Conservation (phyloP, 2,113 vertebrate genomes). For the Bothrops jararaca region DNA sequence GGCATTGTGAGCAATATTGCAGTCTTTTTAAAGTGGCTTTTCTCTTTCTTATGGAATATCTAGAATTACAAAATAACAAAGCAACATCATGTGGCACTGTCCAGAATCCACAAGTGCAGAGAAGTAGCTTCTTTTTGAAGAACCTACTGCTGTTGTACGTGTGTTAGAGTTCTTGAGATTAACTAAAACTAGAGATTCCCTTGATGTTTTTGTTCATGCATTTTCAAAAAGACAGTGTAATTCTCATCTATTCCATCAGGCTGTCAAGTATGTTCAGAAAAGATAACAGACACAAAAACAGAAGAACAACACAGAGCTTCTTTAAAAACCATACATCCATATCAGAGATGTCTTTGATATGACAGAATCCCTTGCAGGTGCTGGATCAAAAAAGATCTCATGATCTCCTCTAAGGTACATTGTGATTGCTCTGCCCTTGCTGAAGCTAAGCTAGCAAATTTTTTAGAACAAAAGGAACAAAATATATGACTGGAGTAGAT, state of each 20-base stretch:
- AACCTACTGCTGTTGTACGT: neutral
- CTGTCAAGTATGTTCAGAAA: neutral
- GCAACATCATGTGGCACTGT: neutral
- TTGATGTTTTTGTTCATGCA: neutral
- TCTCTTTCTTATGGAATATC: neutral
- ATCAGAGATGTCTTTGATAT: neutral
- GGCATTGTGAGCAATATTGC: neutral
- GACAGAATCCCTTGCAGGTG: neutral
- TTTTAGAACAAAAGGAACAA: neutral
- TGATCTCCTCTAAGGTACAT: neutral
- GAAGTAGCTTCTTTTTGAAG: neutral
- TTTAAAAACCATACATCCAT: neutral
- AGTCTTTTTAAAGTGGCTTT: neutral
- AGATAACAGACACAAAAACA: neutral
- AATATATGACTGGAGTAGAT: neutral
- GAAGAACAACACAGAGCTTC: neutral
- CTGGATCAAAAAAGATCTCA: neutral
- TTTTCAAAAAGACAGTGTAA: neutral
- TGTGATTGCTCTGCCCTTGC: neutral
- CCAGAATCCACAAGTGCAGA: neutral
- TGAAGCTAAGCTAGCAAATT: neutral
- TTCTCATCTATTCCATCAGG: neutral
- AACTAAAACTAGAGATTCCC: neutral
- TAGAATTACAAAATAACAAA: neutral
- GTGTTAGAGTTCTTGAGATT: neutral